Percentiles rank a stretch among this genome's conserved stretches.
phyloP scores from a whole-genome alignment of 2,797 vertebrate genomes.

The Chelon auratus region DNA sequence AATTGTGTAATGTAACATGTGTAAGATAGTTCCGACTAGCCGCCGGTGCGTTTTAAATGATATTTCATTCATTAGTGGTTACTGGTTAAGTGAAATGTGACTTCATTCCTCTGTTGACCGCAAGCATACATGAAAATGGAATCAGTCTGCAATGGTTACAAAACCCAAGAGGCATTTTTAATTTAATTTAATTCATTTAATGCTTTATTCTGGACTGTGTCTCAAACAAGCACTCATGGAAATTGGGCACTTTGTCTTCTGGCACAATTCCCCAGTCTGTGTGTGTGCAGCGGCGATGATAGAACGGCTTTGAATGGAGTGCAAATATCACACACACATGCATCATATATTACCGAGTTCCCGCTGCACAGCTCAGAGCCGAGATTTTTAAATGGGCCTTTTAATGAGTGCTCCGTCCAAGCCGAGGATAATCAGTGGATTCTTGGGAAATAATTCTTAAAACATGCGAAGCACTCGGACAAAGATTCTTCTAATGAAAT shows the following conservation, averaged over 20 bases:
- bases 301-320: constrained; percentile 42
- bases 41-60: constrained; percentile 19
- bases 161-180: constrained; percentile 51
- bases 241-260: constrained; percentile 72
- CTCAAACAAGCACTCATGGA: constrained; percentile 67
- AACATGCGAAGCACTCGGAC: constrained; percentile 6
- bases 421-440: constrained; percentile 32
- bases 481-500: constrained; percentile 17
- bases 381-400: constrained; percentile 46
- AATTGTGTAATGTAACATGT: constrained; percentile 16
- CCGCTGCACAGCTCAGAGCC: constrained; percentile 22
- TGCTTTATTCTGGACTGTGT: constrained; percentile 64
- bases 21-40: constrained; percentile 2
- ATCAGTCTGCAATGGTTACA: constrained; percentile 35
- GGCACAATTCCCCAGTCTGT: constrained; percentile 24
- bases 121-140: constrained; percentile 24
- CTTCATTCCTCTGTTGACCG: constrained; percentile 3
- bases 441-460: constrained; percentile 50
- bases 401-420: constrained; percentile 37
- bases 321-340: constrained; percentile 42
- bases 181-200: constrained; percentile 58
- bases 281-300: constrained; percentile 22
- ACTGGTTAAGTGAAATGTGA: constrained; percentile 29
- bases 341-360: constrained; percentile 39
- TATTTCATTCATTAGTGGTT: constrained; percentile 19